Evolutionary conservation across 2,113 vertebrate genomes (phyloP).

Genomic region (Parus major): DNA sequence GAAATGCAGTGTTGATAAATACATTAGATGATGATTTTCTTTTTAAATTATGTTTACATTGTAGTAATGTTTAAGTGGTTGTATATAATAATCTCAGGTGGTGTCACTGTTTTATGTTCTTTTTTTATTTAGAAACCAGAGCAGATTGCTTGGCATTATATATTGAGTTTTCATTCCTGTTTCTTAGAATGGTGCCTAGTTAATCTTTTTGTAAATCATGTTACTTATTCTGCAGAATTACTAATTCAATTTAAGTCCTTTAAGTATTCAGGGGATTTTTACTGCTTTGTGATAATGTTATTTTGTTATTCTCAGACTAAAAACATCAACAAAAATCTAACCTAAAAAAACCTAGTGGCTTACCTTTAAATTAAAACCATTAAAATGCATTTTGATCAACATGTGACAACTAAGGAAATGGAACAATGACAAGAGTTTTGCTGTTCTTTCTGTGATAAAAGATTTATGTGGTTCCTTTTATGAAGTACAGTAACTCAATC

Average conservation of each 20-base stretch:
- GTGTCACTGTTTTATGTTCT: constrained; percentile 41
- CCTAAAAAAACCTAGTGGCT: neutral
- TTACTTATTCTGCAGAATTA: constrained; percentile 20
- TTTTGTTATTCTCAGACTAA: neutral
- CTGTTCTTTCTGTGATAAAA: neutral
- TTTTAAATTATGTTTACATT: constrained; percentile 67
- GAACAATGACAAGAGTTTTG: neutral
- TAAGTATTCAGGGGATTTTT: neutral
- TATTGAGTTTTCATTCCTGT: constrained; percentile 44
- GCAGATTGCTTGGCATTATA: constrained; percentile 27
- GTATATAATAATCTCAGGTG: constrained; percentile 49
- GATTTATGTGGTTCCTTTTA: neutral
- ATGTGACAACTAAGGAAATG: neutral
- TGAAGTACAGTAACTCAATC: neutral
- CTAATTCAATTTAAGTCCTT: neutral
- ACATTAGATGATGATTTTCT: constrained; percentile 26
- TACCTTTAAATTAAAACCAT: neutral
- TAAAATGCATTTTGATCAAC: neutral
- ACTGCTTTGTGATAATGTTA: neutral
- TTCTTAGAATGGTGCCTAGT: constrained; percentile 31
- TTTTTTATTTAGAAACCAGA: constrained; percentile 51
- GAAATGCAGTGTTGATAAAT: constrained; percentile 11
- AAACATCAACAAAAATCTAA: neutral
- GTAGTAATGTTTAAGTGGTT: constrained; percentile 54
- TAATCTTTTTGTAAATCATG: neutral